These are phyloP conservation scores for Urocynchramus pylzowi DNA, from an alignment of 2,113 vertebrate species.

Conservation along the genomic window DNA sequence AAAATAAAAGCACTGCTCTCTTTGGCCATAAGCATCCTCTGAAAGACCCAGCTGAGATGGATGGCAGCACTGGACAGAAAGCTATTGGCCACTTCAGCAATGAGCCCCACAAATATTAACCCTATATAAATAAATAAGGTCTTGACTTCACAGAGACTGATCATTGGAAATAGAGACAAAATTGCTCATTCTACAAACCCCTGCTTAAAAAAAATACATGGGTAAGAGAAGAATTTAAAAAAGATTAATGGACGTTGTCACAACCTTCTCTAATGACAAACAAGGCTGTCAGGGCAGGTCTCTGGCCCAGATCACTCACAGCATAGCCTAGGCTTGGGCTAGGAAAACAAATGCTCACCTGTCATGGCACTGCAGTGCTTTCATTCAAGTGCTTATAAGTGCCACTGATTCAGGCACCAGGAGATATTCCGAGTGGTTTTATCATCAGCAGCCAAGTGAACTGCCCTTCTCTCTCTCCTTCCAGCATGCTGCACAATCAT, in stretches of 20 bases:
- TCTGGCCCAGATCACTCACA: constrained; percentile 50
- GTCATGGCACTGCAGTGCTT: neutral
- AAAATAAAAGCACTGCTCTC: neutral
- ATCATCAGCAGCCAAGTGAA: neutral
- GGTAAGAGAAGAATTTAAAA: constrained; percentile 39
- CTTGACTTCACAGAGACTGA: constrained; percentile 36
- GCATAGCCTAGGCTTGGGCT: neutral
- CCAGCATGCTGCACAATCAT: neutral
- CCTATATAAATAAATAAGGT: constrained; percentile 31
- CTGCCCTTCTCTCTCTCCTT: neutral
- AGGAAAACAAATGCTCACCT: constrained; percentile 34
- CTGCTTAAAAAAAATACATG: constrained; percentile 7
- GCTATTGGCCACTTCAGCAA: neutral
- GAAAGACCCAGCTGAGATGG: neutral
- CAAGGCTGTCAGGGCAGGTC: constrained; percentile 47
- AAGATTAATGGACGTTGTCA: constrained; percentile 66
- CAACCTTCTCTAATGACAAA: constrained; percentile 62
- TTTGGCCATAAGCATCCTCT: neutral
- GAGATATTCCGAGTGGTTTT: neutral
- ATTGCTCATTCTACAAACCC: constrained; percentile 28
- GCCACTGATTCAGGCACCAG: neutral
- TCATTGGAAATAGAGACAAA: constrained; percentile 52
- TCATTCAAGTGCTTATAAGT: neutral
- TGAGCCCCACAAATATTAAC: constrained; percentile 27
- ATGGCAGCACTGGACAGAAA: constrained; percentile 17